phyloP scores from a whole-genome alignment of 2,113 vertebrate species.

The Sitta europaea region DNA sequence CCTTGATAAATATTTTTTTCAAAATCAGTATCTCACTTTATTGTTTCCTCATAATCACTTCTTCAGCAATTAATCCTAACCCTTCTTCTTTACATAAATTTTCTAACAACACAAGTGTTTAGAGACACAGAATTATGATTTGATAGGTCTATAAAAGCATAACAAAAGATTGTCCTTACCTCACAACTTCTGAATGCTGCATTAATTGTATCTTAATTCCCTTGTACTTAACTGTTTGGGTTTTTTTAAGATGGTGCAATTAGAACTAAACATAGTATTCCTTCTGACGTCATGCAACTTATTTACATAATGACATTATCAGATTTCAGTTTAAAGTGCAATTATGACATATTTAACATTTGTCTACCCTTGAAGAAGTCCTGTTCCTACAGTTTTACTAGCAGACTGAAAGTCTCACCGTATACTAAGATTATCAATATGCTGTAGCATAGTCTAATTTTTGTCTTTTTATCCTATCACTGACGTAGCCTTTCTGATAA shows the following conservation, averaged over 20 bases:
- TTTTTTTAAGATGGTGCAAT: neutral
- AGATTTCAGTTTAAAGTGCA: slow-evolving; percentile 45
- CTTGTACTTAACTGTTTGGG: neutral
- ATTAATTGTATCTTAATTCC: neutral
- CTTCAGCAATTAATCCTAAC: neutral
- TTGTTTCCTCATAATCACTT: neutral
- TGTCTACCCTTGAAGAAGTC: slow-evolving; percentile 39
- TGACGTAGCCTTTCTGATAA: neutral
- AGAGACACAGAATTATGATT: neutral
- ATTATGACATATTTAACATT: slow-evolving; percentile 53
- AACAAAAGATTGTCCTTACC: slow-evolving; percentile 15
- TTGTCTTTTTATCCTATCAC: neutral
- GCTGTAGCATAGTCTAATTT: neutral
- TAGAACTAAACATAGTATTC: slow-evolving; percentile 53
- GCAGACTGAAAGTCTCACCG: neutral
- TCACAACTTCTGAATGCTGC: neutral
- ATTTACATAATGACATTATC: slow-evolving; percentile 56
- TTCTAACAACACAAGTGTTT: neutral
- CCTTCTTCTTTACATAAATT: neutral
- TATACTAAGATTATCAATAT: neutral
- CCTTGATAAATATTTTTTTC: neutral
- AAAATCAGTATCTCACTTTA: neutral
- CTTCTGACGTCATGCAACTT: slow-evolving; percentile 45
- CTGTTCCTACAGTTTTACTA: neutral
- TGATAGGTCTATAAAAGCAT: neutral